Evolutionary conservation across 92 coral and sea anemone species (phyloP), one percentile per base, ranked within the genome.

Genomic region (Siderastrea siderea): DNA sequence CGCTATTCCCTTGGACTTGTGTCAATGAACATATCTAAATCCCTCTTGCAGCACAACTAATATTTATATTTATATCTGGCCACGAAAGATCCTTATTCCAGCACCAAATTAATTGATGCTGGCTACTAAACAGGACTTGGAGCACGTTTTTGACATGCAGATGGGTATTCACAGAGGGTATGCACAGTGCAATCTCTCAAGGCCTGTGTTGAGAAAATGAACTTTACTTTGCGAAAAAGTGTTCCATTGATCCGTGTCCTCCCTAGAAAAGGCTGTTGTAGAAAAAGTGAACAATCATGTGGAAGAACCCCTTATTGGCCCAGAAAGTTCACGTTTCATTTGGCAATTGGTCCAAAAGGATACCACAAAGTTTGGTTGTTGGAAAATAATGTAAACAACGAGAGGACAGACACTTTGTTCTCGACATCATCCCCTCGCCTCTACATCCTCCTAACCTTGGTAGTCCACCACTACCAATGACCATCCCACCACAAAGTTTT

Each of bases 231-330:
- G 51, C 74, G n/a, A 7, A 63, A 4, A 38, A 0, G 74, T 49
- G 46, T 15, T 50, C 26, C 50, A 17, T 51, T 74, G 5, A 17
- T 74, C 15, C 61, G 64, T 58, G 79, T 74, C 15, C 43, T 74
- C 12, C 79, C 58, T 15, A 51, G 10, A 53, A 14, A 11, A 58
- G 79, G 44, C 38, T 43, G 62, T 9, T 74, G 62, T 50, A 74
- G 62, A 49, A 74, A 50, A 74, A 62, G 79, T 4, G 45, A 13
- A 11, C 46, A 5, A 15, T 53, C 50, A 7, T 74, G 50, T 74
- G 79, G 79, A 17, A 74, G 45, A 74, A 51, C 38, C 6, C 79
- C 47, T 3, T 49, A 74, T 55, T 26, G 79, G 45, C 60, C 79
- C 12, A 17, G 47, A 50, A 7, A 48, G 60, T 74, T 74, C 10